Base-by-base conservation (phyloP, 2,888 invertebrate genomes). In the Melanophora roralis region DNA sequence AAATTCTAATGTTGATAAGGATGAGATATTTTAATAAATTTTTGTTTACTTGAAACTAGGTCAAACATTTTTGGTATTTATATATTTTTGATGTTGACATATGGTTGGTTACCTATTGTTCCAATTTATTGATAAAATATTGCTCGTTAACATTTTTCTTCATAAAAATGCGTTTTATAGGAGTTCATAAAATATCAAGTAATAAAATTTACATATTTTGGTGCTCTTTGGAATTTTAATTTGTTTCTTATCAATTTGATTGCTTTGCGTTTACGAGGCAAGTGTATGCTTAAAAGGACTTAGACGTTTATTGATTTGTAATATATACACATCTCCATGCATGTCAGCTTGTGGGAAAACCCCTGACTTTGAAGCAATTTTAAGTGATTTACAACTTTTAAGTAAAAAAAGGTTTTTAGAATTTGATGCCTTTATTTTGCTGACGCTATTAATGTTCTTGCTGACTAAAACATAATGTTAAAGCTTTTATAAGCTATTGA, bases 371-470 rank as follows among this genome's bases (percentile, higher is more conserved):
- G 23, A 43, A 57, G 47, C 23, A 21, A 64, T 40, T 73, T 57
- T 27, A 36, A 19, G n/a, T 65, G 55, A 64, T 57, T 57, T 73
- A 73, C 65, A 38, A 67, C 59, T 59, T 57, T 34, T 45, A 12
- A 3, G 16, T 49, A 49, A 34, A 57, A 38, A n/a, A n/a, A n/a
- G n/a, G 36, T 57, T 55, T 34, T 9, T 36, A 21, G 12, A n/a
- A 49, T 36, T 23, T 59, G n/a, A 53, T 12, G 11, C 19, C 19
- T 23, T 32, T 32, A n/a, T 32, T 34, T 19, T 8, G 51, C 14
- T 38, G 36, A 38, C 27, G 16, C 14, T 53, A 11, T 14, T 1
- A 53, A 27, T 27, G 11, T 62, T 45, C 19, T 4, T 45, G 6
- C 6, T 21, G 9, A 45, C 3, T 19, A 16, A 9, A 9, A 21